Percentiles rank a stretch among this genome's conserved stretches.
Conservation (phyloP, 2,113 vertebrate species). For the Recurvirostra avosetta region DNA sequence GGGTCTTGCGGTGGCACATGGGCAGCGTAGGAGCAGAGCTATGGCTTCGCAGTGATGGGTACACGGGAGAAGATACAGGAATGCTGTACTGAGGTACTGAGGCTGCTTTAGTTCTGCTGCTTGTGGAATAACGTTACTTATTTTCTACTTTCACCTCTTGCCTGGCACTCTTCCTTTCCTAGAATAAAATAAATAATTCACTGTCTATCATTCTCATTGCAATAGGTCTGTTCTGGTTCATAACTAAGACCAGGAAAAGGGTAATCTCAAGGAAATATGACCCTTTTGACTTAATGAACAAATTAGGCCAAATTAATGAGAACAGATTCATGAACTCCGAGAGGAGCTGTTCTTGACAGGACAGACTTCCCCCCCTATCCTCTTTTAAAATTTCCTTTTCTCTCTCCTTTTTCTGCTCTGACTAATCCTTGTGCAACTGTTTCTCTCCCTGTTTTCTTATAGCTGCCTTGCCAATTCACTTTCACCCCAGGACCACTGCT, state of each 20-base stretch:
- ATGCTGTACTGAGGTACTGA: background rate
- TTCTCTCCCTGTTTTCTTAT: background rate
- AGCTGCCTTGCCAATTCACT: background rate
- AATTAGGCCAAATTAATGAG: background rate
- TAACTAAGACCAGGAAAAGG: background rate
- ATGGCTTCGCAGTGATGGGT: background rate
- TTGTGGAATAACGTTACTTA: background rate
- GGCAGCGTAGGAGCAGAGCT: background rate
- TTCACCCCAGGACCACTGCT: background rate
- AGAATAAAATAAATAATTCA: background rate
- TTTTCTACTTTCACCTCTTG: background rate
- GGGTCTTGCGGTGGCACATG: rapidly evolving
- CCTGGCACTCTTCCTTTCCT: background rate
- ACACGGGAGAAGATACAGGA: background rate
- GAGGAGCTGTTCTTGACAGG: background rate
- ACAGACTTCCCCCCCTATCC: rapidly evolving
- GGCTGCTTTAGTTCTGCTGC: background rate
- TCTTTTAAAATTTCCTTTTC: background rate
- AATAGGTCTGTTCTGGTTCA: background rate
- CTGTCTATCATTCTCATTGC: background rate
- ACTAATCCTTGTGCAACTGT: background rate
- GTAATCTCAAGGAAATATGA: background rate
- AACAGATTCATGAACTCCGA: background rate
- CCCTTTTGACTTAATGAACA: background rate
- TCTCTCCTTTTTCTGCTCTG: background rate